Evolutionary conservation across 2,113 vertebrate species (phyloP).

Genomic region (Panurus biarmicus): DNA sequence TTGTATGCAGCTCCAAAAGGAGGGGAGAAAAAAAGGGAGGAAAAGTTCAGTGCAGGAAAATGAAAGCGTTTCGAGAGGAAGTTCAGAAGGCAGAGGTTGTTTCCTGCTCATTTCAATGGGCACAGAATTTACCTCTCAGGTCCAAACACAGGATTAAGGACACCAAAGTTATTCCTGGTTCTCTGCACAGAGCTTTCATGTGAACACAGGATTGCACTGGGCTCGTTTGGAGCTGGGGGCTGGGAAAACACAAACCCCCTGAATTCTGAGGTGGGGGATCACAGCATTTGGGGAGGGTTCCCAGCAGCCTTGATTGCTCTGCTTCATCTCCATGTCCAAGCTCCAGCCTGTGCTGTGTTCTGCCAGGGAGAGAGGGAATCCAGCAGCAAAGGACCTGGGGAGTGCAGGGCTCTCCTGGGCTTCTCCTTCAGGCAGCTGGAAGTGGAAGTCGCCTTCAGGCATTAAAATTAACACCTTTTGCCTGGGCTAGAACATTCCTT

Average conservation of each 20-base stretch:
- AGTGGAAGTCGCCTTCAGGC: not conserved
- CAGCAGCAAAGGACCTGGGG: not conserved
- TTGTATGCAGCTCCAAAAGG: not conserved
- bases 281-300: not conserved
- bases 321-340: not conserved
- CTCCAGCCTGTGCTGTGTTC: not conserved
- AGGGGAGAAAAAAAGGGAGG: not conserved
- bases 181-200: not conserved
- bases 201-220: not conserved
- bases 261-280: not conserved
- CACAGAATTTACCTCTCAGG: not conserved
- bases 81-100: not conserved
- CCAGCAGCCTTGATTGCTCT: not conserved
- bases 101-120: not conserved
- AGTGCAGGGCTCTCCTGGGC: not conserved
- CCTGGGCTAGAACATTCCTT: conserved; percentile 17
- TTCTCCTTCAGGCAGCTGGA: not conserved
- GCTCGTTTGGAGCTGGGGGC: not conserved
- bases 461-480: conserved; percentile 26
- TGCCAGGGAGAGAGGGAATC: not conserved
- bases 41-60: not conserved
- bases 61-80: not conserved
- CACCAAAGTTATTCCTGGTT: not conserved
- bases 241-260: not conserved
- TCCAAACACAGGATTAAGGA: not conserved